Conservation (phyloP, 2,797 vertebrate species). For the Pseudochirops cupreus region DNA sequence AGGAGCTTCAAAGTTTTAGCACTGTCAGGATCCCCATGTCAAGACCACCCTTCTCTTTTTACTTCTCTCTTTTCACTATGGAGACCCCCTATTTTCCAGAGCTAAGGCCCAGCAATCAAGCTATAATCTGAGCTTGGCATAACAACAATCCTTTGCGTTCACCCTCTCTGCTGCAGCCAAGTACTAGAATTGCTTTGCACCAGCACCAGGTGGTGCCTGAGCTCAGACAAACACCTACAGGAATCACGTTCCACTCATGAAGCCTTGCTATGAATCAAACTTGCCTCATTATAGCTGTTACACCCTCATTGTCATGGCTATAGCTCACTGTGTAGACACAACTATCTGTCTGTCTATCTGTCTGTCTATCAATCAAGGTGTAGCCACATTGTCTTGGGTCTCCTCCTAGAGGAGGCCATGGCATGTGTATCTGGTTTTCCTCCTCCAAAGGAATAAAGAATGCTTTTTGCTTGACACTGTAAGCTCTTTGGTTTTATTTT, state of each 20-base stretch:
- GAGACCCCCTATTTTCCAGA: not conserved
- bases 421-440: too few species aligned
- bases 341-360: too few species aligned
- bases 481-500: not conserved
- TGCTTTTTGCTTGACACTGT: too few species aligned
- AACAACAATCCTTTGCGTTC: not conserved
- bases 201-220: not conserved
- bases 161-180: not conserved
- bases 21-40: not conserved
- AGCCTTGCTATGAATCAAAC: not conserved
- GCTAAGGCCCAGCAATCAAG: not conserved
- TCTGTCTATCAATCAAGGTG: too few species aligned
- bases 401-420: not conserved
- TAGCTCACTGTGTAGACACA: too few species aligned
- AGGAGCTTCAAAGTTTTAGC: not conserved
- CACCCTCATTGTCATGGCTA: too few species aligned
- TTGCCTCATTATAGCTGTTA: not conserved
- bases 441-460: too few species aligned
- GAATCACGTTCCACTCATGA: not conserved
- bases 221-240: not conserved
- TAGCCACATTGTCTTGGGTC: not conserved
- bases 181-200: not conserved
- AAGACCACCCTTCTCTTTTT: not conserved
- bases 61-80: too few species aligned
- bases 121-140: not conserved